Evolutionary conservation across 2,888 invertebrate species (phyloP).

Genomic region (Drosophila diplacantha): DNA sequence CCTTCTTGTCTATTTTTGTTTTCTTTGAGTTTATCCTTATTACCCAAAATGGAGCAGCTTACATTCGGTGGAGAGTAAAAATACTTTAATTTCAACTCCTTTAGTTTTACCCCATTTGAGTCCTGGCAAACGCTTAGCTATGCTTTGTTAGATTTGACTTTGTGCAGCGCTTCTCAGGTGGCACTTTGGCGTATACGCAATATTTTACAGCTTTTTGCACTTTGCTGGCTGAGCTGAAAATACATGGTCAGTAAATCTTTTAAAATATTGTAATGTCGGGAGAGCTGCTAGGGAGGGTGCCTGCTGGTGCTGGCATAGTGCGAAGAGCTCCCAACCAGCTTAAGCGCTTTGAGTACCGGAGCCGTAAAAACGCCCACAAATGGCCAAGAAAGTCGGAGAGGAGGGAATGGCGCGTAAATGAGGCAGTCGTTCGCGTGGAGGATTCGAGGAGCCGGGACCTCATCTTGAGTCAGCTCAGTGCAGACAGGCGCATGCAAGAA

Average conservation of each 20-base stretch:
- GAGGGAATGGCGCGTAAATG: slow-evolving; percentile 31
- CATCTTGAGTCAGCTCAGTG: slow-evolving; percentile 43
- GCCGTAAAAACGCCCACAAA: slow-evolving; percentile 55
- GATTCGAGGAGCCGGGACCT: slow-evolving; percentile 15
- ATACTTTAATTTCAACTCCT: slow-evolving; percentile 27
- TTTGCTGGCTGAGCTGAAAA: slow-evolving; percentile 48
- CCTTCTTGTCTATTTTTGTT: background rate
- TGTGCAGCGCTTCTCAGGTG: slow-evolving; percentile 44
- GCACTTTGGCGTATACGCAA: slow-evolving; percentile 54
- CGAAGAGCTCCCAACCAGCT: slow-evolving; percentile 32
- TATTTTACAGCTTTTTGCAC: slow-evolving; percentile 68
- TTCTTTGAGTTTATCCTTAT: background rate
- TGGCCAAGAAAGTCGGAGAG: slow-evolving; percentile 9
- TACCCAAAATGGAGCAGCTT: slow-evolving; percentile 5
- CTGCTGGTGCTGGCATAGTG: slow-evolving; percentile 8
- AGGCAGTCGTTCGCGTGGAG: slow-evolving; percentile 18
- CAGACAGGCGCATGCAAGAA: slow-evolving; percentile 53
- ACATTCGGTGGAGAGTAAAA: background rate
- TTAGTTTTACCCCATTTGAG: slow-evolving; percentile 20
- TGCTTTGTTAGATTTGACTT: slow-evolving; percentile 51
- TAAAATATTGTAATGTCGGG: slow-evolving; percentile 62
- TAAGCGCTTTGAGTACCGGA: slow-evolving; percentile 56
- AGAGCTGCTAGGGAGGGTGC: slow-evolving; percentile 1
- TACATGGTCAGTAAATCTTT: slow-evolving; percentile 68
- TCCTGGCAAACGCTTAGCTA: slow-evolving; percentile 26